These are phyloP conservation scores for Anoura caudifer DNA, from an alignment of 2,113 vertebrate species.

Conservation along the genomic window DNA sequence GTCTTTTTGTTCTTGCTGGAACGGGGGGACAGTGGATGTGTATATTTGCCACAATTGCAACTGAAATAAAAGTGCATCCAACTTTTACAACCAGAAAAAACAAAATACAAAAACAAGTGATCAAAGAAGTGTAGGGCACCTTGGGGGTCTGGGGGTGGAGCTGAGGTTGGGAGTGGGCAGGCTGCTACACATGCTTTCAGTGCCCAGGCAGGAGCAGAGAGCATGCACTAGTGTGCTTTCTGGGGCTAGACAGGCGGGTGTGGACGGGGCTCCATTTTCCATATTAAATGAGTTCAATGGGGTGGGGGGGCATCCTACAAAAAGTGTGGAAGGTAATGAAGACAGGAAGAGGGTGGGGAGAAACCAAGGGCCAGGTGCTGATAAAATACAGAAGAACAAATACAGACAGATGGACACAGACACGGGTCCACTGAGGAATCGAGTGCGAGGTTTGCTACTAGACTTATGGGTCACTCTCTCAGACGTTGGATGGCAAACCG, in stretches of 20 bases:
- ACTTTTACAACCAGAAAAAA: constrained; percentile 70
- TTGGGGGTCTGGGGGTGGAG: constrained; percentile 75
- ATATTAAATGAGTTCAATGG: constrained; percentile 2
- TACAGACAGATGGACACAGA: constrained; percentile 99
- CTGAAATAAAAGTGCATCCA: constrained; percentile 79
- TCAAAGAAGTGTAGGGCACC: constrained; percentile 80
- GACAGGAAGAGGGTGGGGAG: constrained; percentile 74
- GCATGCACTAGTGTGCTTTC: constrained; percentile 88
- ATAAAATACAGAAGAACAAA: constrained; percentile 94
- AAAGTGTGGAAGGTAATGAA: constrained; percentile 87
- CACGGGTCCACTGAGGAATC: constrained; percentile 99
- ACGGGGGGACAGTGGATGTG: constrained; percentile 80
- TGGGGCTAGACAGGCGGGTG: constrained; percentile 67
- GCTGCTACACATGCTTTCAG: constrained; percentile 85
- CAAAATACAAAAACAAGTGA: constrained; percentile 56
- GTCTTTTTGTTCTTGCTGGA: constrained; percentile 85
- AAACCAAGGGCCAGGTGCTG: constrained; percentile 85
- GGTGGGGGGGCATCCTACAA: constrained; percentile 78
- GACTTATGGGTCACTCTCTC: constrained; percentile 99
- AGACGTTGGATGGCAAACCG: constrained; percentile 96
- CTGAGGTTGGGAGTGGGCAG: constrained; percentile 81
- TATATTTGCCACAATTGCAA: constrained; percentile 83
- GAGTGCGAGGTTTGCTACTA: constrained; percentile 99
- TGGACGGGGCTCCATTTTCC: constrained; percentile 20
- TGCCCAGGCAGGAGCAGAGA: constrained; percentile 84